These are phyloP conservation scores for Rhodinocichla rosea DNA, from an alignment of 2,113 vertebrate species.

Conservation along the genomic window DNA sequence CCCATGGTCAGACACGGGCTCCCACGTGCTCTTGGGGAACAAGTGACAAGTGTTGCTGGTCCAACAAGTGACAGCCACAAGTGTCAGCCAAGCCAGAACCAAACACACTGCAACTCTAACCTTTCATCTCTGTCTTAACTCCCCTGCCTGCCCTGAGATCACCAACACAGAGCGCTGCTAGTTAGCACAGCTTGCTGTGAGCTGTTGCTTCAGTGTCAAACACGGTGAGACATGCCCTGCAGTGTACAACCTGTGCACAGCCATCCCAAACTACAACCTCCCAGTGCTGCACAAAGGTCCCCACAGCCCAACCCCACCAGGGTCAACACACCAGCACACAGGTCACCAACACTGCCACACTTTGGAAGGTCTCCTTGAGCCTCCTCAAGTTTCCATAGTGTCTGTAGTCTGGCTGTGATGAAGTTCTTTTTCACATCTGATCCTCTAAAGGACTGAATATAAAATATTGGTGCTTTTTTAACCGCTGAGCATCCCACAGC, in stretches of 20 bases:
- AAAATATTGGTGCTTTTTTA: neutral
- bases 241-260: accelerated
- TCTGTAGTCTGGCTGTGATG: neutral
- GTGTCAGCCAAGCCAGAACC: neutral
- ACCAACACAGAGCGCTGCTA: neutral
- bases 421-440: neutral
- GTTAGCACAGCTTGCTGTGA: neutral
- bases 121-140: neutral
- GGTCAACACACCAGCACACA: neutral
- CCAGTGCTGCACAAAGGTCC: neutral
- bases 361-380: neutral
- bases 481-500: neutral
- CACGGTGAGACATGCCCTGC: accelerated
- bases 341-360: accelerated
- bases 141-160: neutral
- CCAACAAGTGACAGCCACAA: slow-evolving; percentile 3
- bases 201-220: neutral
- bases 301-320: accelerated
- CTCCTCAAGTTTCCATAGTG: neutral
- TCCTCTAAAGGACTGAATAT: neutral
- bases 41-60: neutral
- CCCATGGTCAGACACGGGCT: neutral
- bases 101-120: neutral
- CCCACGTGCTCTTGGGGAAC: neutral
- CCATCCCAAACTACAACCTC: neutral